A percentile compares a stretch with the other conserved stretches of the same genome.
These are phyloP conservation scores for Nansenia antarctica DNA, from an alignment of 2,113 vertebrate genomes.

Conservation along the genomic window DNA sequence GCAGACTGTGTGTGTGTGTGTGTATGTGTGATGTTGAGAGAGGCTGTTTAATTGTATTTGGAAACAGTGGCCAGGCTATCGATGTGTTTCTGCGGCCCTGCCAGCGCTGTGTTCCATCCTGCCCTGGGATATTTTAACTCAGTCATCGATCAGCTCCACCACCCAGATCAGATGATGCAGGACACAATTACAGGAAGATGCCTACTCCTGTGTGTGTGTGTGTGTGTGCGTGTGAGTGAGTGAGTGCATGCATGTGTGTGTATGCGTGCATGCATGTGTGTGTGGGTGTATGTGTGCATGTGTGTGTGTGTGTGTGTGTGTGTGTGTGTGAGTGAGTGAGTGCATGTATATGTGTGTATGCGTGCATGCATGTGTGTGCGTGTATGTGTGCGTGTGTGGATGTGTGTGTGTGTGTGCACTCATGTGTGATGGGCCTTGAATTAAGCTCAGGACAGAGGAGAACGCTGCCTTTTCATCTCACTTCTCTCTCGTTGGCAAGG, in stretches of 20 bases:
- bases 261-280: not conserved
- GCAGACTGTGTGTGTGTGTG: not conserved
- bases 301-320: not conserved
- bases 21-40: not conserved
- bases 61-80: slow-evolving; percentile 82
- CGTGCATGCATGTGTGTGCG: not conserved
- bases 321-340: not conserved
- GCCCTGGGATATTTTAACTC: slow-evolving; percentile 86
- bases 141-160: slow-evolving; percentile 82
- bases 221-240: not conserved
- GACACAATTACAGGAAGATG: slow-evolving; percentile 79
- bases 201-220: not conserved
- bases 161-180: slow-evolving; percentile 81
- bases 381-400: not conserved
- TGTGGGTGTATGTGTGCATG: not conserved
- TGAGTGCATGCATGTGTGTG: not conserved
- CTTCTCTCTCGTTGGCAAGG: too few relatives aligned
- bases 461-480: too few relatives aligned
- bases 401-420: not conserved
- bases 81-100: slow-evolving; percentile 83
- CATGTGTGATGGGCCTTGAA: too few relatives aligned
- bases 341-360: not conserved
- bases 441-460: too few relatives aligned
- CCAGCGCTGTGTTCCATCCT: slow-evolving; percentile 83
- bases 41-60: slow-evolving; percentile 84